These are phyloP conservation scores for Brachionus rotundiformis DNA, from an alignment of 1,140 invertebrate species.

Conservation along the genomic window DNA sequence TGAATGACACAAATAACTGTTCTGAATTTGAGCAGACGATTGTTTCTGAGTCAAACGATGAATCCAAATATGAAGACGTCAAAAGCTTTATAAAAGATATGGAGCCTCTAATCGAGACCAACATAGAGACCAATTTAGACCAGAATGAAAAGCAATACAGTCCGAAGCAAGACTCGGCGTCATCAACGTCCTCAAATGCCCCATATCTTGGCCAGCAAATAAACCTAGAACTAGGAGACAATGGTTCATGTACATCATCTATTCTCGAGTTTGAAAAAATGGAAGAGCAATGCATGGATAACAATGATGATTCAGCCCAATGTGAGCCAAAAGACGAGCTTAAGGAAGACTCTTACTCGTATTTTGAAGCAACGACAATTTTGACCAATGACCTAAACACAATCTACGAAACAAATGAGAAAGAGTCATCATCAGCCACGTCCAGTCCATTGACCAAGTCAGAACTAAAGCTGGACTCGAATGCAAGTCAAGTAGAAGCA, in stretches of 20 bases:
- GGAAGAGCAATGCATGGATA: constrained; percentile 21
- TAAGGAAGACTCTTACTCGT: background rate
- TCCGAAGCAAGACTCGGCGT: background rate
- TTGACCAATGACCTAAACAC: constrained; percentile 26
- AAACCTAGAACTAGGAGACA: background rate
- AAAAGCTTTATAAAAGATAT: background rate
- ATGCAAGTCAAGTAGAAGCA: background rate
- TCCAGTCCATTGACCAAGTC: background rate
- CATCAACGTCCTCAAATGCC: background rate
- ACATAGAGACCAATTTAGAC: background rate
- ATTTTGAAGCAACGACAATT: background rate
- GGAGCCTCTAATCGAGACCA: background rate
- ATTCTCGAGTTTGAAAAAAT: constrained; percentile 48
- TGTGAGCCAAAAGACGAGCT: background rate
- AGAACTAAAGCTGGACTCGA: background rate
- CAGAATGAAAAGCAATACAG: background rate
- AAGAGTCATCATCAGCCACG: background rate
- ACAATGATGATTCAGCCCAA: background rate
- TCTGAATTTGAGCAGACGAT: constrained; percentile 3
- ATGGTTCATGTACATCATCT: constrained; percentile 23
- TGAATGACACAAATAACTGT: constrained; percentile 7
- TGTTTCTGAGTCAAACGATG: background rate
- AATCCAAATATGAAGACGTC: background rate
- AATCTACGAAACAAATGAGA: constrained; percentile 34
- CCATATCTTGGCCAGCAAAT: too few species aligned